Evolutionary conservation across 2,888 invertebrate species (phyloP).

Genomic region (Sipunculus nudus): DNA sequence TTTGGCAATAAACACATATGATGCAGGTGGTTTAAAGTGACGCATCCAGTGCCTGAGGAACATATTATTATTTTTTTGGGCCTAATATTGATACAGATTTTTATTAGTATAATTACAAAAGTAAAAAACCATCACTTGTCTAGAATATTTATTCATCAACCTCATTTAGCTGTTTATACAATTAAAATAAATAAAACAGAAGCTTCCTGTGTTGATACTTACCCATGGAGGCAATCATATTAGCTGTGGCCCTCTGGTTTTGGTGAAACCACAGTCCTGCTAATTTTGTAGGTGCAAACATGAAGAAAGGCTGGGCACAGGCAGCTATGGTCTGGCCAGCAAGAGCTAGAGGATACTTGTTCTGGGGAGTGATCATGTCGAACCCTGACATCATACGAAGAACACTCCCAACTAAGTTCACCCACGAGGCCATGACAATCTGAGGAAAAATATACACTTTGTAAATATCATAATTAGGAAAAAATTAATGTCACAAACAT

Average conservation of each 20-base stretch:
- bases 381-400: constrained; percentile 64
- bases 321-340: constrained; percentile 68
- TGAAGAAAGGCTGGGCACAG: constrained; percentile 69
- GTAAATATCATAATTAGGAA: too few species aligned
- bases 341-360: constrained; percentile 51
- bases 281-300: constrained; percentile 69
- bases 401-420: constrained; percentile 66
- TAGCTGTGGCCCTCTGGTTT: constrained; percentile 68
- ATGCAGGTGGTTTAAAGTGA: too few species aligned
- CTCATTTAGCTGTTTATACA: too few species aligned
- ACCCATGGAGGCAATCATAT: constrained; percentile 67
- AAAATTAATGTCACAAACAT: background rate
- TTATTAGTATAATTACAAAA: too few species aligned
- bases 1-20: too few species aligned
- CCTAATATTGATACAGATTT: too few species aligned
- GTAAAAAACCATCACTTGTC: too few species aligned
- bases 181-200: too few species aligned
- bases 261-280: constrained; percentile 69
- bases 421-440: constrained; percentile 66
- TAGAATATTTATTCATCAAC: too few species aligned
- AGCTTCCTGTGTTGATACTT: too few species aligned
- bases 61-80: too few species aligned
- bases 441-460: constrained; percentile 32
- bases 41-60: too few species aligned
- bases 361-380: constrained; percentile 44